A percentile compares a stretch with the other conserved stretches of the same genome.
These are phyloP conservation scores for Trogon melanurus DNA, from an alignment of 2,113 vertebrate genomes.

Conservation along the genomic window DNA sequence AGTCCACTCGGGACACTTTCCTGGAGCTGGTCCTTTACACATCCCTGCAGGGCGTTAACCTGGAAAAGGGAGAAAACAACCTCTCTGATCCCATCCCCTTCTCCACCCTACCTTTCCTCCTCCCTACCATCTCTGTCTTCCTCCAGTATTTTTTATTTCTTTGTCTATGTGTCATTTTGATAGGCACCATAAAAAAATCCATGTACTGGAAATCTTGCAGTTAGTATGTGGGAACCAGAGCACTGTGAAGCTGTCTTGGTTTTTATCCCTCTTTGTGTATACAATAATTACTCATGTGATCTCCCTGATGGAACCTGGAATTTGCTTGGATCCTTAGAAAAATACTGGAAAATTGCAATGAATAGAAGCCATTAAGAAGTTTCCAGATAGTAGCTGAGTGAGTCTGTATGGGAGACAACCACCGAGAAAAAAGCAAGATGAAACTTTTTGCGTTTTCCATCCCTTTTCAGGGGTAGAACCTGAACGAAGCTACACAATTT, in stretches of 20 bases:
- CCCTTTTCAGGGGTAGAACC: background rate
- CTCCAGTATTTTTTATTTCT: conserved; percentile 28
- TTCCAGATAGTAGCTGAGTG: background rate
- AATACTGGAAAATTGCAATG: background rate
- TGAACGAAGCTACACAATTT: background rate
- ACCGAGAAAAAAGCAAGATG: background rate
- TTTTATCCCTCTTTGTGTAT: background rate
- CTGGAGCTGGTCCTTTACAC: background rate
- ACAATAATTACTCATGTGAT: background rate
- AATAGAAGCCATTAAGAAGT: background rate
- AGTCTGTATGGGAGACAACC: background rate
- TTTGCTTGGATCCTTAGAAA: background rate
- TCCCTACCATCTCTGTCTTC: background rate
- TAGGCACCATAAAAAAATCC: background rate
- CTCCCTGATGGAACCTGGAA: background rate
- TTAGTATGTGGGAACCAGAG: background rate
- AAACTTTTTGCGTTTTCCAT: background rate
- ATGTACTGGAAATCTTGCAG: background rate
- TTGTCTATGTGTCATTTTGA: background rate
- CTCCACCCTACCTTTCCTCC: background rate
- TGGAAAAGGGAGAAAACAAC: background rate
- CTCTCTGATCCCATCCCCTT: background rate
- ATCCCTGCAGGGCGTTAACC: background rate
- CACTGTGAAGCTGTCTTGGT: background rate
- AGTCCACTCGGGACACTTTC: background rate